These are phyloP conservation scores for Pandemis heparana DNA, from an alignment of 2,888 invertebrate genomes.

Conservation along the genomic window DNA sequence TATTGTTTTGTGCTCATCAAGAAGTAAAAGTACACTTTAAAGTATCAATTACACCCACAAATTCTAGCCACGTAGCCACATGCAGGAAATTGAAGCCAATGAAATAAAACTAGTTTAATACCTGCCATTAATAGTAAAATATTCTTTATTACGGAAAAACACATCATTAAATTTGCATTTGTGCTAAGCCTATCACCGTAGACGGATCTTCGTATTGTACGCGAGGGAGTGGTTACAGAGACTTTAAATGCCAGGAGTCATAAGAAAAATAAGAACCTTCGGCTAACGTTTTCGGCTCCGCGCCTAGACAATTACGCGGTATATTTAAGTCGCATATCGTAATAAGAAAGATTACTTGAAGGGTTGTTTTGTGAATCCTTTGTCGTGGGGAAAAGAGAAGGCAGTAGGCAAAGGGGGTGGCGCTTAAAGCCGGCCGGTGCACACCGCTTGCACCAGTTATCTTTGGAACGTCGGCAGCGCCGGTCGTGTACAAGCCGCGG, in stretches of 20 bases:
- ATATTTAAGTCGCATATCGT: constrained; percentile 31
- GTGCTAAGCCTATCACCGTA: constrained; percentile 33
- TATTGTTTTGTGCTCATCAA: constrained; percentile 55
- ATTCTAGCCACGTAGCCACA: constrained; percentile 46
- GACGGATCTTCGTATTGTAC: constrained; percentile 34
- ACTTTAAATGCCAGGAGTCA: constrained; percentile 13
- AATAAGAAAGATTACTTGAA: constrained; percentile 59
- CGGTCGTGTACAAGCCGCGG: constrained; percentile 59
- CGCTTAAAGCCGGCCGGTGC: constrained; percentile 61
- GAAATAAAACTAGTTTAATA: constrained; percentile 38
- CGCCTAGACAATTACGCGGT: constrained; percentile 28
- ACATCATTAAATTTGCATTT: constrained; percentile 32
- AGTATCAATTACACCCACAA: constrained; percentile 44
- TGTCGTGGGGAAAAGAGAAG: constrained; percentile 65
- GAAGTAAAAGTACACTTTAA: constrained; percentile 57
- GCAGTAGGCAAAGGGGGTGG: constrained; percentile 71
- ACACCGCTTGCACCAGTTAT: constrained; percentile 71
- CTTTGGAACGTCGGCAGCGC: constrained; percentile 55
- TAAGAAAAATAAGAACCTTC: constrained; percentile 12
- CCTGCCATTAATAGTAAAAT: not conserved
- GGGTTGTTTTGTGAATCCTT: constrained; percentile 65
- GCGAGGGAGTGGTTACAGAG: constrained; percentile 33
- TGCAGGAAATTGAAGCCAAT: constrained; percentile 56
- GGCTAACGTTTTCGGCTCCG: constrained; percentile 7
- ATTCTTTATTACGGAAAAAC: constrained; percentile 25